phyloP scores from a whole-genome alignment of 2,113 vertebrate genomes.

The Petromus typicus region DNA sequence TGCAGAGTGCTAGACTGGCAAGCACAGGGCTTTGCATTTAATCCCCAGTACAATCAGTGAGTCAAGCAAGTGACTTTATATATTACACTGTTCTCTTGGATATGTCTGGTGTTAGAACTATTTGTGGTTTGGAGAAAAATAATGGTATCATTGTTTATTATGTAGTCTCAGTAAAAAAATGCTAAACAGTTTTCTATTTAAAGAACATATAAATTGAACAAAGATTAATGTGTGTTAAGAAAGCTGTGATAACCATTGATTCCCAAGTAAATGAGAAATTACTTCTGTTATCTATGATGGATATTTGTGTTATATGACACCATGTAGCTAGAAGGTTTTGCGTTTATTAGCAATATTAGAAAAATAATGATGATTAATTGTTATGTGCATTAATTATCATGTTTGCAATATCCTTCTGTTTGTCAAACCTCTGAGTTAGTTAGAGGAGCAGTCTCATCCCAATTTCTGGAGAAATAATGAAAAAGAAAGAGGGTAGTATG shows the following conservation, averaged over 20 bases:
- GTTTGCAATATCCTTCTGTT: conserved; percentile 71
- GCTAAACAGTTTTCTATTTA: conserved; percentile 46
- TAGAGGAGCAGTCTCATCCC: conserved; percentile 48
- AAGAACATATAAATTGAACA: conserved; percentile 34
- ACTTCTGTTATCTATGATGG: conserved; percentile 52
- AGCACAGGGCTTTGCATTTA: not conserved
- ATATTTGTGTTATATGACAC: conserved; percentile 56
- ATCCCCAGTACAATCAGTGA: not conserved
- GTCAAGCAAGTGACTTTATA: not conserved
- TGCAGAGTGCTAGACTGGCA: not conserved
- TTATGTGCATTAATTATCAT: conserved; percentile 78
- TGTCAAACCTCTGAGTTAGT: conserved; percentile 76
- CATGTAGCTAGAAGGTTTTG: conserved; percentile 63
- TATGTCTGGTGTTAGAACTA: not conserved
- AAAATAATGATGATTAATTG: conserved; percentile 78
- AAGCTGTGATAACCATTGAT: conserved; percentile 37
- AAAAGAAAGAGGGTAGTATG: conserved; percentile 35
- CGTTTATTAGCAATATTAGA: conserved; percentile 72
- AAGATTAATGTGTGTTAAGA: conserved; percentile 2
- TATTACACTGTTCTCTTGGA: not conserved
- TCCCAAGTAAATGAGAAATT: conserved; percentile 64
- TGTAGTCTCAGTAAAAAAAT: not conserved
- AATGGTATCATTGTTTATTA: not conserved
- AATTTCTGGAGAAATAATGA: conserved; percentile 67
- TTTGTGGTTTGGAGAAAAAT: not conserved